Base-by-base conservation (phyloP, 2,888 invertebrate species). In the Heliconius hortense region DNA sequence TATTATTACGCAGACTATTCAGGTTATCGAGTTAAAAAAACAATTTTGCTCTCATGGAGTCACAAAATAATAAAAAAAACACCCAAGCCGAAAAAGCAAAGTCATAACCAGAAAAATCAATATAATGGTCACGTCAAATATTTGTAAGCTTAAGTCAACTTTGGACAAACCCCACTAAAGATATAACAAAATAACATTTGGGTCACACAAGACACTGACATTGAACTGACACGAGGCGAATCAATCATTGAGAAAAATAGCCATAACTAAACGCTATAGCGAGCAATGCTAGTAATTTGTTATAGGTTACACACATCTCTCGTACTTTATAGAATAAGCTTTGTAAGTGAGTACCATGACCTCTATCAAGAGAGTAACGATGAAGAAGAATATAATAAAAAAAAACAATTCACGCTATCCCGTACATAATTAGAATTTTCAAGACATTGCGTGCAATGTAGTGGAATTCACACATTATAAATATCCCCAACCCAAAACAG, bases 201-300 rank as follows among this genome's bases (percentile, higher is more conserved):
- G 88, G 89, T 89, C 88, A 88, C 82, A 82, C 82, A 83, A 81
- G 81, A 78, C 83, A 81, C 81, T 81, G 83, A 82, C 82, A 80
- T 77, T 77, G 81, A 62, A 69, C 79, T 75, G 79, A 80, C 79
- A 80, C 82, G 81, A 83, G 85, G 83, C 86, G 86, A 86, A 85
- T 88, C 66, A 66, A 66, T 66, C 39, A 39, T 39, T 24, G 39
- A 13, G 39, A 43, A 8, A 66, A 66, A 66, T 39, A 66, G 39
- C 39, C 64, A 10, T 66, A 39, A 39, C 66, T 66, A 39, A 66
- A 66, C 39, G 13, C 31, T 26, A 60, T 26, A 60, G 5, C 21
- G 56, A 10, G 8, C n/a, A n/a, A 56, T 56, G n/a, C 56, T 56
- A 8, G 21, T 56, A 3, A 56, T 18, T 7, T 48, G 5, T 56